Evolutionary conservation across 2,113 vertebrate genomes (phyloP), one percentile per base, ranked within the genome.

Genomic region (Callionymus lyra): DNA sequence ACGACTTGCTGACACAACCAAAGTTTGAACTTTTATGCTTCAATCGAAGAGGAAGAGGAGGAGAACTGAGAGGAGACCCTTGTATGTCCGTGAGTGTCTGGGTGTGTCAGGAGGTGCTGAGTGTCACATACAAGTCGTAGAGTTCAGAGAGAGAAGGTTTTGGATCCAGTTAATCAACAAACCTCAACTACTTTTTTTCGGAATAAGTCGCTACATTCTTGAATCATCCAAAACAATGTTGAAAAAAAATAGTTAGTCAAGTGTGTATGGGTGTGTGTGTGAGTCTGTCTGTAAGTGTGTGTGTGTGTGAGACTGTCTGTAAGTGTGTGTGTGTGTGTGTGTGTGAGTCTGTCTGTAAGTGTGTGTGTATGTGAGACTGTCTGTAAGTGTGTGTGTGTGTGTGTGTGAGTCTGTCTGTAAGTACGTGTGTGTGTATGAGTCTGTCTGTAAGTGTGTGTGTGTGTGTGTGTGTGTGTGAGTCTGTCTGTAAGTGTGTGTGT

Each of bases 351-450:
- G 50, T 15, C 43, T 57, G 57, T n/a, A 15, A 43, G 41, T 39
- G 44, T 41, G 34, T 32, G 44, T 73, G 72, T 82, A 84, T 72
- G 41, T 33, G 21, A 17, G 33, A 31, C 18, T 46, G 35, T 21
- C 19, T 37, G 47, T 70, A 70, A 84, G 86, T 85, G 60, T 83
- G 86, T 85, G n/a, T n/a, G n/a, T n/a, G n/a, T n/a, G n/a, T n/a
- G n/a, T n/a, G n/a, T n/a, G n/a, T n/a, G n/a, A n/a, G n/a, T n/a
- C n/a, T n/a, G n/a, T n/a, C n/a, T n/a, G n/a, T n/a, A n/a, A n/a
- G n/a, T n/a, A n/a, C n/a, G n/a, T n/a, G n/a, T n/a, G n/a, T n/a
- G n/a, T n/a, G n/a, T n/a, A n/a, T n/a, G n/a, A n/a, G 41, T 39
- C 47, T 39, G 41, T 39, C 37, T 52, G 40, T 58, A 53, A 50